A percentile compares a stretch with the other conserved stretches of the same genome.
phyloP scores from a whole-genome alignment of 2,113 vertebrate genomes.

The Shinisaurus crocodilurus region DNA sequence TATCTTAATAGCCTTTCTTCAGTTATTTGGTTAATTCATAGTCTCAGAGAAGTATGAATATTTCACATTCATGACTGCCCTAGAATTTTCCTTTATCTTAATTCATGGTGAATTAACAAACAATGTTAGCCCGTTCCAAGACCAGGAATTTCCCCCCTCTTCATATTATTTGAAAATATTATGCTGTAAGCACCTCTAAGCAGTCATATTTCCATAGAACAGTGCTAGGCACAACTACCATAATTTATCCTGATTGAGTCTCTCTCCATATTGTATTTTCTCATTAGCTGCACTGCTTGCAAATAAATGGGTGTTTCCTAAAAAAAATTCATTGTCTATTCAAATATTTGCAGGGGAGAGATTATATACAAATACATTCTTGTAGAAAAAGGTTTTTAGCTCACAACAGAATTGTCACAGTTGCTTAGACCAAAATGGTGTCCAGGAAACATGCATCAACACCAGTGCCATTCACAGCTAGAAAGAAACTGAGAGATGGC shows the following conservation, averaged over 20 bases:
- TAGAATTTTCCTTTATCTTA: neutral
- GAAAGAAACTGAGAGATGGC: neutral
- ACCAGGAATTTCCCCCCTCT: neutral
- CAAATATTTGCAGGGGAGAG: neutral
- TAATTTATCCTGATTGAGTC: neutral
- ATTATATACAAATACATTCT: neutral
- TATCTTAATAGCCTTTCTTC: neutral
- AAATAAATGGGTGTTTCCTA: neutral
- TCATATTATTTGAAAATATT: neutral
- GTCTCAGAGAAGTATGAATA: neutral
- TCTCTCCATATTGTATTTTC: neutral
- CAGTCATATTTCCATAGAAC: neutral
- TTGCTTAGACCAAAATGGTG: neutral
- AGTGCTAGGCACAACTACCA: neutral
- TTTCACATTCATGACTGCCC: neutral
- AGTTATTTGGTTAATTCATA: constrained; percentile 1
- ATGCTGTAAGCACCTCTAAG: neutral
- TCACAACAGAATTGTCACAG: neutral
- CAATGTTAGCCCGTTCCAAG: neutral
- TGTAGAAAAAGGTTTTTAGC: neutral
- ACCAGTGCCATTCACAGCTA: neutral
- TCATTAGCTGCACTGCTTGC: neutral
- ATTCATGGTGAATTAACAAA: neutral
- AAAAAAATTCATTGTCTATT: neutral
- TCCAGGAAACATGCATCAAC: neutral